phyloP scores from a whole-genome alignment of 2,797 vertebrate genomes.

The Lutjanus argentimaculatus region DNA sequence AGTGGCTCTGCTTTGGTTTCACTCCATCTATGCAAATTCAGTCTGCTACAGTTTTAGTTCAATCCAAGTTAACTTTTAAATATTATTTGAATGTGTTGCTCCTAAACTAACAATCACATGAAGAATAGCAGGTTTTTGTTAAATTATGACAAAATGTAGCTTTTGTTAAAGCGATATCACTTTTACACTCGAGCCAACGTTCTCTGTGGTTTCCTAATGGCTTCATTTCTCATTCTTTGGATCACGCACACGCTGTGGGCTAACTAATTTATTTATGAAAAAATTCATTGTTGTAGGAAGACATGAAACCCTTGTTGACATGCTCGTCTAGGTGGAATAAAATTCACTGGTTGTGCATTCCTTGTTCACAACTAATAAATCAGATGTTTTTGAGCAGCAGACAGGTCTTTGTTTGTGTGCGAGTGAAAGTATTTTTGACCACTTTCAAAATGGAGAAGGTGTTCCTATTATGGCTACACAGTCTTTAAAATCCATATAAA shows the following conservation, averaged over 20 bases:
- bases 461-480: no score
- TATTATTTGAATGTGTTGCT: slow-evolving; percentile 9
- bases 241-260: no score
- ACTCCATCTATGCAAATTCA: slow-evolving; percentile 3
- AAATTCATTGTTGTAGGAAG: no score
- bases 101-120: background rate
- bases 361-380: background rate
- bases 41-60: background rate
- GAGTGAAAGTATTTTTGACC: no score
- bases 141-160: slow-evolving; percentile 10
- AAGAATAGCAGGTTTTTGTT: slow-evolving; percentile 1
- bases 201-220: no score
- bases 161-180: background rate
- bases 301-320: no score
- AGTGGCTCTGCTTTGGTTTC: slow-evolving; percentile 10
- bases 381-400: slow-evolving; percentile 1
- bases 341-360: background rate
- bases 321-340: no score
- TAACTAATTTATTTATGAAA: no score
- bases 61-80: background rate
- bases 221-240: no score
- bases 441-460: no score
- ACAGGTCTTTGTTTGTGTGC: background rate
- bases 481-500: no score
- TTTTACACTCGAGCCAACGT: background rate